These are phyloP conservation scores for Siphonodentalium dalli DNA, from an alignment of 2,888 invertebrate species.

Conservation along the genomic window DNA sequence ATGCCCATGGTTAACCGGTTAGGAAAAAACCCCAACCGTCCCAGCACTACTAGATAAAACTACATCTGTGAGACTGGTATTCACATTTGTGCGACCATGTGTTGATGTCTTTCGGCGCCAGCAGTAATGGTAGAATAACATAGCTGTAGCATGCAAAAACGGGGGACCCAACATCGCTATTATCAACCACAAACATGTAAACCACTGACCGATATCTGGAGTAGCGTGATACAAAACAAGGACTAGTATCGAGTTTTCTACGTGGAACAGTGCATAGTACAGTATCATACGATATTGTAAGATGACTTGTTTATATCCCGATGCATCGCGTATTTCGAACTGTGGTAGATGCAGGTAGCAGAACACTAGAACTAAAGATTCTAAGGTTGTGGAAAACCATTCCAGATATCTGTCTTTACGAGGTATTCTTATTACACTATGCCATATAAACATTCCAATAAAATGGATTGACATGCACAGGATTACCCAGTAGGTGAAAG, in stretches of 20 bases:
- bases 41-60: no score
- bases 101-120: slow-evolving; percentile 62
- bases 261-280: slow-evolving; percentile 65
- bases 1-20: no score
- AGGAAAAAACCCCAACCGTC: no score
- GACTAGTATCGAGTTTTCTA: slow-evolving; percentile 67
- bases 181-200: slow-evolving; percentile 57
- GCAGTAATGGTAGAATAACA: slow-evolving; percentile 60
- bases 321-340: no score
- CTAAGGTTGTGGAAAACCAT: slow-evolving; percentile 69
- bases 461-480: slow-evolving; percentile 62
- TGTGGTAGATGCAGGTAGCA: slow-evolving; percentile 83
- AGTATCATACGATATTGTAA: slow-evolving; percentile 71
- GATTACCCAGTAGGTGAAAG: slow-evolving; percentile 57
- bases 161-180: slow-evolving; percentile 56
- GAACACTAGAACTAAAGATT: slow-evolving; percentile 86
- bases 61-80: no score
- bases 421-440: slow-evolving; percentile 60
- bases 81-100: no score
- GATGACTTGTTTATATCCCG: no score
- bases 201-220: slow-evolving; percentile 52
- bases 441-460: slow-evolving; percentile 65
- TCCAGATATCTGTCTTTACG: slow-evolving; percentile 42
- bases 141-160: slow-evolving; percentile 52
- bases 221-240: slow-evolving; percentile 64